Base-by-base conservation (phyloP, 2,888 invertebrate genomes). In the Meiosimyza decipiens region DNA sequence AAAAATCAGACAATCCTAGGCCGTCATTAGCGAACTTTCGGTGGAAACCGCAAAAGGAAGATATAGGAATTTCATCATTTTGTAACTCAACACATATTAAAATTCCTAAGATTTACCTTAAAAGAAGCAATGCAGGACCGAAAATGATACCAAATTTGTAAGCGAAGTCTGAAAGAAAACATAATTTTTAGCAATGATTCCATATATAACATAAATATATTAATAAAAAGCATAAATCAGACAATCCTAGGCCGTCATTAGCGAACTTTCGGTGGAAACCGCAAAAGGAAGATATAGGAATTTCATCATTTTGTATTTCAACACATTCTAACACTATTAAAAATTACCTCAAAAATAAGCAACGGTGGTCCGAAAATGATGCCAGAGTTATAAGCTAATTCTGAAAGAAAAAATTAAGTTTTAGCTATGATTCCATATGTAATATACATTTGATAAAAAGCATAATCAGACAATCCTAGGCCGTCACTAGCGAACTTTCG, bases 11-110 rank as follows among this genome's bases (percentile, higher is more conserved):
- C 90, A 89, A 89, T 89, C 90, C 78, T 86, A 79, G 89, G 88
- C 88, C 85, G 79, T 81, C 81, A 81, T 77, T 80, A 82, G 81
- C 75, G 75, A 77, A 51, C 88, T 89, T 91, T 90, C 88, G 89
- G 91, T 88, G 91, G 91, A 91, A 91, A 91, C 91, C 91, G 89
- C 91, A 90, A 91, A 91, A 91, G 91, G 79, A 78, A 80, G 89
- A 89, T 77, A 87, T 75, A 80, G 77, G 69, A 67, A 54, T 71
- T n/a, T n/a, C n/a, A n/a, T n/a, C n/a, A n/a, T n/a, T n/a, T n/a
- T n/a, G n/a, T n/a, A n/a, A n/a, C n/a, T n/a, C n/a, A n/a, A n/a
- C n/a, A n/a, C n/a, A n/a, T n/a, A n/a, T n/a, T n/a, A n/a, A n/a
- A n/a, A n/a, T n/a, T n/a, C n/a, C n/a, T n/a, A n/a, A n/a, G n/a